phyloP scores from a whole-genome alignment of 2,888 invertebrate genomes.

The Dastarcus helophoroides region DNA sequence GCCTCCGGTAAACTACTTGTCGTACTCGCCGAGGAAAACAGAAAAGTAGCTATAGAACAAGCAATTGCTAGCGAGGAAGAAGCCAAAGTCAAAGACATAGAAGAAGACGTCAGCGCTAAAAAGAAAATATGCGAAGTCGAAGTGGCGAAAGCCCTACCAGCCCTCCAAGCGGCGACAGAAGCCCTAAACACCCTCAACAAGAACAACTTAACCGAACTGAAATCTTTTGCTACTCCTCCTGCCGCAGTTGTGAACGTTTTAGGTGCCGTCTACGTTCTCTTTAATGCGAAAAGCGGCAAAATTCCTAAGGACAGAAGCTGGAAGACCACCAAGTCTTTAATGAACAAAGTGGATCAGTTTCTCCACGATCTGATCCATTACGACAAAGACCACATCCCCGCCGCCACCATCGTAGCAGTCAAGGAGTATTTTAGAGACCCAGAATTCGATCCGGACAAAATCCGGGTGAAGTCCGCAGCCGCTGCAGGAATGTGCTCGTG shows the following conservation, averaged over 20 bases:
- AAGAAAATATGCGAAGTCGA: constrained; percentile 81
- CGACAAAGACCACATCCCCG: constrained; percentile 87
- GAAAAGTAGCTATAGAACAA: constrained; percentile 81
- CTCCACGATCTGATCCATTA: constrained; percentile 72
- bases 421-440: constrained; percentile 53
- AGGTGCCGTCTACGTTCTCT: constrained; percentile 79
- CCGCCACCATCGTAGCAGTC: constrained; percentile 72
- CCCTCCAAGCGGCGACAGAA: constrained; percentile 76
- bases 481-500: constrained; percentile 89
- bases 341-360: constrained; percentile 84
- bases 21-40: constrained; percentile 80
- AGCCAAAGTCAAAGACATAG: constrained; percentile 78
- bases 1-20: constrained; percentile 80
- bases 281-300: constrained; percentile 64
- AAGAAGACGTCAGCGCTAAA: constrained; percentile 75
- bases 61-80: constrained; percentile 74
- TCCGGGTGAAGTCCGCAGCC: constrained; percentile 75
- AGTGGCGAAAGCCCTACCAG: constrained; percentile 83
- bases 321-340: constrained; percentile 54
- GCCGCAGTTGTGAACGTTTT: constrained; percentile 78
- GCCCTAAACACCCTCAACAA: constrained; percentile 89
- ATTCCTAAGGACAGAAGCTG: constrained; percentile 7
- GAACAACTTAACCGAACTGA: constrained; percentile 84
- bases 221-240: constrained; percentile 87
- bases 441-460: constrained; percentile 76